Base-by-base conservation (phyloP, 2,113 vertebrate species). In the Uropsilus gracilis region DNA sequence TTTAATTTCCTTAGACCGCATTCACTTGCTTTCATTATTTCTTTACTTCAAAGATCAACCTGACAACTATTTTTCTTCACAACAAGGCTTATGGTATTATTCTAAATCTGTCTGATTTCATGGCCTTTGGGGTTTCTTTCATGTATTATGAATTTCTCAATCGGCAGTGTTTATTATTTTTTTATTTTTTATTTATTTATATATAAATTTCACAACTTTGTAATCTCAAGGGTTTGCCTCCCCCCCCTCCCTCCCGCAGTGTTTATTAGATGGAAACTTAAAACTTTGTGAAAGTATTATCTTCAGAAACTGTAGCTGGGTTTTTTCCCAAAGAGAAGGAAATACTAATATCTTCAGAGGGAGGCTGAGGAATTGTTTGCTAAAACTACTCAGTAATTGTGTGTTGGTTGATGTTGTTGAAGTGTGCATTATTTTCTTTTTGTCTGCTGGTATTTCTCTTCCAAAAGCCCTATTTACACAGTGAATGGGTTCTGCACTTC, bases 71-170 rank as follows among this genome's bases (percentile, higher is more conserved):
- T 96, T 94, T 96, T 90, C 39, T 91, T 95, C 50, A 95, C n/a
- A 81, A 44, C 69, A 64, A 93, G 75, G 50, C 77, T 96, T 90
- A 91, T 46, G 59, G 50, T 80, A 80, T 95, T 87, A 94, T 18
- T 89, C 37, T 42, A 73, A 75, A 94, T 72, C 66, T 30, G 17
- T 93, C 86, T 75, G 89, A 91, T 91, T 95, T 96, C 55, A 89
- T n/a, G 85, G 94, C 94, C 61, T 91, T 94, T 4, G 1, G 89
- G 59, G 24, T 30, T 94, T 71, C 76, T 86, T 93, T 95, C 30
- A 37, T 89, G 83, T 97, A 83, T 92, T 96, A 94, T 76, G 68
- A 76, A 87, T 98, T 95, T 96, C 66, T 93, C 48, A 50, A 69
- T 68, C 84, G 90, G 85, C 66, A 77, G 7, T 86, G 80, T 87